Evolutionary conservation across 2,888 invertebrate genomes (phyloP).

Genomic region (Apomyelois bistriatella): DNA sequence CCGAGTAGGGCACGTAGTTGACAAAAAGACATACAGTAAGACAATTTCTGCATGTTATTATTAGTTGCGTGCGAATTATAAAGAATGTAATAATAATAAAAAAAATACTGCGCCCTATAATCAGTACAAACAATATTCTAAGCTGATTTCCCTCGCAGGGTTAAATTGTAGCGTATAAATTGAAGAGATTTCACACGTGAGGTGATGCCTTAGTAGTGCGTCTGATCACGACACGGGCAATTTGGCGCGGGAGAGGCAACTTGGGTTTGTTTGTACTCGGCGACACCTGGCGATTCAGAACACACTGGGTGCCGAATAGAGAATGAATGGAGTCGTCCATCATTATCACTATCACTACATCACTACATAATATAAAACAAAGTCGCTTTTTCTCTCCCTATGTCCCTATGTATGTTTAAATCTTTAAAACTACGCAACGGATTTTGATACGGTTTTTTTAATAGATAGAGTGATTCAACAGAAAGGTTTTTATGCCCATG

Average conservation of each 20-base stretch:
- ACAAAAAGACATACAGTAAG: constrained; percentile 30
- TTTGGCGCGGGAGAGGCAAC: constrained; percentile 64
- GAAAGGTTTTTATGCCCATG: no score
- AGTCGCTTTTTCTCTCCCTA: no score
- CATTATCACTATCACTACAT: no score
- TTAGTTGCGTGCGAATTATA: constrained; percentile 25
- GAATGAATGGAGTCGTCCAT: constrained; percentile 32
- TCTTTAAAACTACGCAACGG: no score
- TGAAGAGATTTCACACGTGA: constrained; percentile 70
- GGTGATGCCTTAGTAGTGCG: constrained; percentile 64
- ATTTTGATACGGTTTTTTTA: no score
- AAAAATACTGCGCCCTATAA: constrained; percentile 40
- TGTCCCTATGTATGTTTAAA: no score
- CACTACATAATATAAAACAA: no score
- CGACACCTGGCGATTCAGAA: constrained; percentile 64
- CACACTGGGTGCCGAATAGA: constrained; percentile 39
- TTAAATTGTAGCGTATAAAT: constrained; percentile 58
- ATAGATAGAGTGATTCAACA: no score
- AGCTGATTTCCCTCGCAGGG: constrained; percentile 43
- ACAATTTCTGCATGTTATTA: constrained; percentile 28
- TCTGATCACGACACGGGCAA: constrained; percentile 69
- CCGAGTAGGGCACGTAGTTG: constrained; percentile 29
- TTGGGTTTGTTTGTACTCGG: constrained; percentile 57
- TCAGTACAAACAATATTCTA: constrained; percentile 24
- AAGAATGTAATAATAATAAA: constrained; percentile 32